phyloP scores from a whole-genome alignment of 2,888 invertebrate species.

The Pseudococcus viburni region DNA sequence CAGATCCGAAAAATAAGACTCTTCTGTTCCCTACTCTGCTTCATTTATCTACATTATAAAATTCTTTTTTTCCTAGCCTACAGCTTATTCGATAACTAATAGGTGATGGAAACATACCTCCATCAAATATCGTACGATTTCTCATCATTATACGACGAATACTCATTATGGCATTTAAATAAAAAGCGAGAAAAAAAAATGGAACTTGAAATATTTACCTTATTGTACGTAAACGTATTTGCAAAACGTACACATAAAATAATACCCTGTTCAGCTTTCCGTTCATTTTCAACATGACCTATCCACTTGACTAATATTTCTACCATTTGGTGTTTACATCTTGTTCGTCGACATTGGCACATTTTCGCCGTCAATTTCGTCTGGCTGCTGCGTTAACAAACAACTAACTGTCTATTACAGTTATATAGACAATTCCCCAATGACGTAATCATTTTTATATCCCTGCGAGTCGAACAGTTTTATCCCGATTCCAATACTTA shows the following conservation, averaged over 20 bases:
- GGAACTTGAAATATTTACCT: too few relatives aligned
- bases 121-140: too few relatives aligned
- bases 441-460: constrained; percentile 20
- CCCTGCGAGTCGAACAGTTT: neutral
- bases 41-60: neutral
- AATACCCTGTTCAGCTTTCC: neutral
- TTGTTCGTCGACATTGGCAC: neutral
- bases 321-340: neutral
- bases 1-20: neutral
- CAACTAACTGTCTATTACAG: constrained; percentile 7
- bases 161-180: too few relatives aligned
- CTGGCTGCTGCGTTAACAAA: neutral
- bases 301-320: constrained; percentile 5
- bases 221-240: too few relatives aligned
- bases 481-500: neutral
- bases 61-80: too few relatives aligned
- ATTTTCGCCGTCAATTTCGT: neutral
- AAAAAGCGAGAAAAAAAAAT: too few relatives aligned
- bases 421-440: constrained; percentile 15
- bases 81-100: too few relatives aligned
- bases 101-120: too few relatives aligned
- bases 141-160: too few relatives aligned
- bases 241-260: neutral
- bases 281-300: neutral
- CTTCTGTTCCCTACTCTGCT: neutral